A percentile compares a stretch with the other conserved stretches of the same genome.
Conservation (phyloP, 2,888 invertebrate genomes). For the Xestia xanthographa region DNA sequence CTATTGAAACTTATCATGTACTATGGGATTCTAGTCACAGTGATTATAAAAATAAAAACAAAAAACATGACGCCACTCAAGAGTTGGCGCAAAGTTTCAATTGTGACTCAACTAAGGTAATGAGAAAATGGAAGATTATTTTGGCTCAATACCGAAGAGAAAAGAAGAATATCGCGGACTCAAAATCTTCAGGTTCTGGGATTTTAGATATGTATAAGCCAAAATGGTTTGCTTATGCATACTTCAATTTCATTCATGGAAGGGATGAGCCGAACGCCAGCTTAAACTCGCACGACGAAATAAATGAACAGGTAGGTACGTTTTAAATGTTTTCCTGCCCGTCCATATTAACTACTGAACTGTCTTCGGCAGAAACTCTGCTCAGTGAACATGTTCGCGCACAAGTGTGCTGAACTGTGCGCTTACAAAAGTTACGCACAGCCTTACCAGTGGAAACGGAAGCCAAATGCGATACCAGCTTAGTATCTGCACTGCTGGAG, state of each 20-base stretch:
- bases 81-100: slow-evolving; percentile 56
- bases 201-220: slow-evolving; percentile 1
- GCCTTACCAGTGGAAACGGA: no score
- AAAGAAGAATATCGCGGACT: slow-evolving; percentile 59
- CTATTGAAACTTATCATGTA: slow-evolving; percentile 56
- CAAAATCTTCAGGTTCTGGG: slow-evolving; percentile 40
- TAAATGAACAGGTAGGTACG: slow-evolving; percentile 12
- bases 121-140: slow-evolving; percentile 63
- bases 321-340: slow-evolving; percentile 47
- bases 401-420: no score
- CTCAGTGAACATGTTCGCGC: slow-evolving; percentile 51
- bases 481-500: no score
- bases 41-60: slow-evolving; percentile 61
- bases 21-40: slow-evolving; percentile 55
- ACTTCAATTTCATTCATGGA: slow-evolving; percentile 58
- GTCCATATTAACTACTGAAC: slow-evolving; percentile 46
- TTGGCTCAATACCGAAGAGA: slow-evolving; percentile 60
- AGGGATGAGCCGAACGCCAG: slow-evolving; percentile 29
- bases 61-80: slow-evolving; percentile 45
- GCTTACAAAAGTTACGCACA: no score
- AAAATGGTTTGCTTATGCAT: slow-evolving; percentile 56
- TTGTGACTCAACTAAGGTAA: slow-evolving; percentile 55
- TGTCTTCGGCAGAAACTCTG: slow-evolving; percentile 39
- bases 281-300: background rate
- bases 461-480: no score